These are phyloP conservation scores for Paratrypauchen microcephalus DNA, from an alignment of 2,797 vertebrate genomes.

Conservation along the genomic window DNA sequence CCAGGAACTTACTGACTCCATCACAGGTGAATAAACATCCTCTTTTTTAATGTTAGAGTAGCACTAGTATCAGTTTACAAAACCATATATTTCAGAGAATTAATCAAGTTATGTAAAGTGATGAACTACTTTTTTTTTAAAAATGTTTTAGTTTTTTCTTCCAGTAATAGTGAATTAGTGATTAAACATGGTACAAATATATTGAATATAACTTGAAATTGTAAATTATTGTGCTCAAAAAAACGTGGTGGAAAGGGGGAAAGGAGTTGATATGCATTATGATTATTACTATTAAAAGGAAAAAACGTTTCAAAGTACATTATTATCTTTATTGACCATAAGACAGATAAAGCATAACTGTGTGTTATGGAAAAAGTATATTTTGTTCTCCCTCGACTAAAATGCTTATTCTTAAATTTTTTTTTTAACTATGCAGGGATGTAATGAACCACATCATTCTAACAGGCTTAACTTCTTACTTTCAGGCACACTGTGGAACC, in stretches of 20 bases:
- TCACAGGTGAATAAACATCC: conserved; percentile 81
- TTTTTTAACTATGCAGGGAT: not conserved
- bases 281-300: not conserved
- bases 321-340: not conserved
- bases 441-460: not conserved
- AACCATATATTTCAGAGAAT: not conserved
- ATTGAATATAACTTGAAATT: not conserved
- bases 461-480: not conserved
- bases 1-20: conserved; percentile 91
- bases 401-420: not conserved
- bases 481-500: conserved; percentile 94
- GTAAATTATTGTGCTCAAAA: not conserved
- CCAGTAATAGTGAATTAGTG: too few relatives aligned
- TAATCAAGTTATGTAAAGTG: not conserved
- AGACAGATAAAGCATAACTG: too few relatives aligned
- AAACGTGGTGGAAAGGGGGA: too few relatives aligned
- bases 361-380: not conserved
- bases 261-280: too few relatives aligned
- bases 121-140: not conserved
- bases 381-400: not conserved
- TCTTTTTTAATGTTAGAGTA: not conserved
- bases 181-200: too few relatives aligned
- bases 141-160: too few relatives aligned
- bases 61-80: not conserved
- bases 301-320: not conserved